phyloP scores from a whole-genome alignment of 35 echinoderm and acorn worm species.

The Diadema setosum region DNA sequence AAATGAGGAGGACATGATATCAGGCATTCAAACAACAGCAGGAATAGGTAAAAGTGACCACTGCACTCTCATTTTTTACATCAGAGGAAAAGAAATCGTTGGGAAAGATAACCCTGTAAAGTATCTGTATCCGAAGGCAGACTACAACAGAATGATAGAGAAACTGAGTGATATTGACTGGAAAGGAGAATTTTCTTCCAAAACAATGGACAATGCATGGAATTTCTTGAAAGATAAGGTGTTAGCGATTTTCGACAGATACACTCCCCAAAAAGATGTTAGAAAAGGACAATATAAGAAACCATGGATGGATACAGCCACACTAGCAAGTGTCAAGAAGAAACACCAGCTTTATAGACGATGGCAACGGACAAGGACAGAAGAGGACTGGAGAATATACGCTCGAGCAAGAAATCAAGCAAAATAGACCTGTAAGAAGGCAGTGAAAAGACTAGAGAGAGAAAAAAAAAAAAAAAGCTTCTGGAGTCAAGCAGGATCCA shows the following conservation, averaged over 20 bases:
- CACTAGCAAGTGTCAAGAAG: neutral
- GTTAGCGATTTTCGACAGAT: neutral
- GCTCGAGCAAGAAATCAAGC: neutral
- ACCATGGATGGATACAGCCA: conserved; percentile 7
- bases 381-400: neutral
- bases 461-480: neutral
- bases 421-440: neutral
- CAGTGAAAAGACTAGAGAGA: conserved; percentile 4
- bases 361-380: neutral
- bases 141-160: neutral
- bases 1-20: neutral
- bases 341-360: neutral
- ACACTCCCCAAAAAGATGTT: neutral
- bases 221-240: neutral
- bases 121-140: neutral
- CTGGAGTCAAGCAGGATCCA: conserved; percentile 30
- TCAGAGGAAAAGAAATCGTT: neutral
- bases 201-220: neutral
- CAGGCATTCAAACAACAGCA: neutral
- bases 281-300: neutral
- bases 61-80: neutral
- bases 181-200: neutral
- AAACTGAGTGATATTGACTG: neutral
- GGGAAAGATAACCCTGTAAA: neutral
- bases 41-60: neutral